phyloP scores from a whole-genome alignment of 2,888 invertebrate genomes.

The Cordilura impudica region DNA sequence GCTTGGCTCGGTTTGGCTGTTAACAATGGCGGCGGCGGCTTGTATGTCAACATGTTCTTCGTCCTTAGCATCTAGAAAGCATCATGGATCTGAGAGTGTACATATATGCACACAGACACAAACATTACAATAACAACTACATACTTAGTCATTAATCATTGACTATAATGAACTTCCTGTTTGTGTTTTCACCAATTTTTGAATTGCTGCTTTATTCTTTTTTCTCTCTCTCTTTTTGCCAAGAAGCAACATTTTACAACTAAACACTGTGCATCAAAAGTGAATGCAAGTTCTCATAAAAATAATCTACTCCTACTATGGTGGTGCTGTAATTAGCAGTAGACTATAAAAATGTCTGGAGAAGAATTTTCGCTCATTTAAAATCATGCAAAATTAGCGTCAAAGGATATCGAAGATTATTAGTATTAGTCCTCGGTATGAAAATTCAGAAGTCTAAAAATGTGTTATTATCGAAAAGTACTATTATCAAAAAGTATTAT shows the following conservation, averaged over 20 bases:
- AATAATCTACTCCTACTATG: no score
- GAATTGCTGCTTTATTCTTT: slow-evolving; percentile 51
- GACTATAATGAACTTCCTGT: slow-evolving; percentile 76
- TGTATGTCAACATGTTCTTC: slow-evolving; percentile 47
- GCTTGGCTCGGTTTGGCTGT: slow-evolving; percentile 66
- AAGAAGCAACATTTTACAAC: slow-evolving; percentile 12
- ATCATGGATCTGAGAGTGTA: not conserved
- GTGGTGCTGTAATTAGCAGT: no score
- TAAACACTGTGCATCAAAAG: not conserved
- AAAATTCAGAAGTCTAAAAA: no score
- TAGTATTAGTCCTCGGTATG: no score
- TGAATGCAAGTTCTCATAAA: no score
- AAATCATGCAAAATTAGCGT: no score
- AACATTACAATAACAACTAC: slow-evolving; percentile 28
- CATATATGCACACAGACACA: slow-evolving; percentile 20
- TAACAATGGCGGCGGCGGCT: slow-evolving; percentile 49
- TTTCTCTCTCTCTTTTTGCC: slow-evolving; percentile 40
- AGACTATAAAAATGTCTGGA: no score
- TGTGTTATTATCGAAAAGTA: no score
- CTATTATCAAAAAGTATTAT: no score
- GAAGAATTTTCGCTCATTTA: no score
- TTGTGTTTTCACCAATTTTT: slow-evolving; percentile 65
- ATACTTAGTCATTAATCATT: slow-evolving; percentile 73
- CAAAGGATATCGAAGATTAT: no score
- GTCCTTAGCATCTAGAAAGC: slow-evolving; percentile 21